Percentiles rank a stretch among this genome's conserved stretches.
phyloP scores from a whole-genome alignment of 2,888 invertebrate genomes.

The Synanthedon tipuliformis region DNA sequence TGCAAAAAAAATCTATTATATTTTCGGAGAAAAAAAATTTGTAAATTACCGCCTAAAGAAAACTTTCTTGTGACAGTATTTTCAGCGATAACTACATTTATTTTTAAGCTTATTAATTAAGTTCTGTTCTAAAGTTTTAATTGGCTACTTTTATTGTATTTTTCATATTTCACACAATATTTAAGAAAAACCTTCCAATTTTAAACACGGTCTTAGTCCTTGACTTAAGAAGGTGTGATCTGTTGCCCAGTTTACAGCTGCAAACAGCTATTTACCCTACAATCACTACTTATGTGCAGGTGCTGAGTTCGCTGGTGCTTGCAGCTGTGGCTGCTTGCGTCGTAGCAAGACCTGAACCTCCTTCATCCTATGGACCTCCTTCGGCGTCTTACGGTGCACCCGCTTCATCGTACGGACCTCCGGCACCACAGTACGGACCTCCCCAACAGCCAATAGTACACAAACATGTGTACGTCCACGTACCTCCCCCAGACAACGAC shows the following conservation, averaged over 20 bases:
- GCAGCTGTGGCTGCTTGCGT: constrained; percentile 53
- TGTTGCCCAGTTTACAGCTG: too few species aligned
- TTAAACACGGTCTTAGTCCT: not conserved
- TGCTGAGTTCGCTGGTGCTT: constrained; percentile 53
- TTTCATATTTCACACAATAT: too few species aligned
- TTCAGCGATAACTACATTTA: too few species aligned
- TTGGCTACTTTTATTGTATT: too few species aligned
- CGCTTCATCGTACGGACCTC: constrained; percentile 59
- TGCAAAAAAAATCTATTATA: too few species aligned
- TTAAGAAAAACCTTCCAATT: too few species aligned
- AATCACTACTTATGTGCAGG: constrained; percentile 32
- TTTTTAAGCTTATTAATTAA: too few species aligned
- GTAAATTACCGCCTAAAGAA: too few species aligned
- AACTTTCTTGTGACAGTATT: too few species aligned
- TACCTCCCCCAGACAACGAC: constrained; percentile 88
- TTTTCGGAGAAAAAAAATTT: too few species aligned
- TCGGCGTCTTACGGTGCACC: constrained; percentile 52
- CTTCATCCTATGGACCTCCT: constrained; percentile 71
- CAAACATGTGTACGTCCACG: constrained; percentile 92
- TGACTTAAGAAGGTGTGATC: not conserved
- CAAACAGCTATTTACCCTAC: not conserved
- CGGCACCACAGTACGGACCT: constrained; percentile 76
- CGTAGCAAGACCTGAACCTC: constrained; percentile 68
- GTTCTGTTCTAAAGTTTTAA: too few species aligned
- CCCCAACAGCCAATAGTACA: constrained; percentile 84